Percentiles rank a stretch among this genome's conserved stretches.
Conservation (phyloP, 2,113 vertebrate genomes). For the Tetraodon nigroviridis region DNA sequence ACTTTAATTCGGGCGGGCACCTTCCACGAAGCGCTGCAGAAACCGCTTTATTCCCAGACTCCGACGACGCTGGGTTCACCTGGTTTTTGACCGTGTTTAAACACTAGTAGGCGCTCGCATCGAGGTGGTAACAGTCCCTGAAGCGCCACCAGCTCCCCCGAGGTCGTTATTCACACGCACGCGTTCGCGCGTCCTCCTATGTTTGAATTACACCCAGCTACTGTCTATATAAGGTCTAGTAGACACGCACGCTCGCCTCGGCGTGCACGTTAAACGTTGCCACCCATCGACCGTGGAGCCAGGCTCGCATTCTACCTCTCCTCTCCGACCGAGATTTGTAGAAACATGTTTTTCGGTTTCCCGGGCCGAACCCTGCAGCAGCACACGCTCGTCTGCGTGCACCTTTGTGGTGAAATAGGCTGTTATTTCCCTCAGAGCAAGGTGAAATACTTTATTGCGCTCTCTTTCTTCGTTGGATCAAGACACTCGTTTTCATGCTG, state of each 20-base stretch:
- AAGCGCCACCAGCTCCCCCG: conserved; percentile 37
- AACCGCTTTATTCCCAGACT: conserved; percentile 57
- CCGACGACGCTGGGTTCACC: conserved; percentile 45
- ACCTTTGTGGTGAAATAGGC: no score
- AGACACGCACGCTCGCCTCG: conserved; percentile 34
- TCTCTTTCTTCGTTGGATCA: no score
- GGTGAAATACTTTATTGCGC: no score
- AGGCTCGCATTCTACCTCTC: no score
- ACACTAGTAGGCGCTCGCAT: conserved; percentile 41
- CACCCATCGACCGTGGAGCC: no score
- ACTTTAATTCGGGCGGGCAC: conserved; percentile 46
- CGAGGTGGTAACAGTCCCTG: conserved; percentile 33
- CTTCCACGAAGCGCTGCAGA: conserved; percentile 62
- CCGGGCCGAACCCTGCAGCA: no score
- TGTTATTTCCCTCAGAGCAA: no score
- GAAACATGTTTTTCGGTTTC: no score
- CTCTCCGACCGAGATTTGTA: no score
- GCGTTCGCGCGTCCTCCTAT: conserved; percentile 14
- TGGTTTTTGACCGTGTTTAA: conserved; percentile 62
- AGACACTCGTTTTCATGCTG: no score
- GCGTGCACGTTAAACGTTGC: conserved; percentile 1
- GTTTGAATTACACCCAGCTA: background rate
- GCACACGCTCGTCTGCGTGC: no score
- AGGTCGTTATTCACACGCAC: conserved; percentile 36
- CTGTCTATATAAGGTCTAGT: conserved; percentile 1